phyloP scores from a whole-genome alignment of 2,113 vertebrate genomes.

The Antennarius striatus region DNA sequence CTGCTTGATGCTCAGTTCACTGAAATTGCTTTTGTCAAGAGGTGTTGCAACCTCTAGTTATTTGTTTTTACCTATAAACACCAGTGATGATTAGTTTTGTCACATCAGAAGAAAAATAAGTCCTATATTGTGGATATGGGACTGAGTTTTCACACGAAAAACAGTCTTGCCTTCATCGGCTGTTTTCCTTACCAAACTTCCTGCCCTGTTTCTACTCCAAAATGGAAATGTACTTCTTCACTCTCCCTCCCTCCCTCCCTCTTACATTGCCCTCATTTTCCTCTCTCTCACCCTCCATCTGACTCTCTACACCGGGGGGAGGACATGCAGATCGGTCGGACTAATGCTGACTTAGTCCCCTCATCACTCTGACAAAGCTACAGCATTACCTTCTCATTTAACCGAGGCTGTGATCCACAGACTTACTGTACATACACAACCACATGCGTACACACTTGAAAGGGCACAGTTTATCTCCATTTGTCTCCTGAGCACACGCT shows the following conservation, averaged over 20 bases:
- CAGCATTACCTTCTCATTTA: constrained; percentile 67
- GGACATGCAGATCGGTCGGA: constrained; percentile 72
- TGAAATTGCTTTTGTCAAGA: too few species aligned
- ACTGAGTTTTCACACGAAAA: too few species aligned
- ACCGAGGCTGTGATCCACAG: constrained; percentile 49
- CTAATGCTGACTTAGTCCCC: constrained; percentile 70
- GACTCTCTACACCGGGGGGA: constrained; percentile 47
- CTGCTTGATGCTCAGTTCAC: too few species aligned
- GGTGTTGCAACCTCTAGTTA: too few species aligned
- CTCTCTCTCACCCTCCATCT: constrained; percentile 14
- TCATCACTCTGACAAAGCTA: constrained; percentile 62
- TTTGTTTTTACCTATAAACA: too few species aligned
- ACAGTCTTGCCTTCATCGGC: constrained; percentile 7
- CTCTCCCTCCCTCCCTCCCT: constrained; percentile 3
- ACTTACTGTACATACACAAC: constrained; percentile 18
- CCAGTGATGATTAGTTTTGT: too few species aligned
- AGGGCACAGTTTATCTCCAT: constrained; percentile 46
- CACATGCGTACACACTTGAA: constrained; percentile 29
- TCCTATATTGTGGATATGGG: too few species aligned
- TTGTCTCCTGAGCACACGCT: constrained; percentile 21
- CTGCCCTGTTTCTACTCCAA: constrained; percentile 34
- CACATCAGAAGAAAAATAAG: too few species aligned
- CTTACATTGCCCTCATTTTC: constrained; percentile 9
- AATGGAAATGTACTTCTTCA: constrained; percentile 51
- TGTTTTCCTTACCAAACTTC: constrained; percentile 13